phyloP scores from a whole-genome alignment of 37 sponge, comb jelly and placozoan species.

The Halisarca cf. caerulea region DNA sequence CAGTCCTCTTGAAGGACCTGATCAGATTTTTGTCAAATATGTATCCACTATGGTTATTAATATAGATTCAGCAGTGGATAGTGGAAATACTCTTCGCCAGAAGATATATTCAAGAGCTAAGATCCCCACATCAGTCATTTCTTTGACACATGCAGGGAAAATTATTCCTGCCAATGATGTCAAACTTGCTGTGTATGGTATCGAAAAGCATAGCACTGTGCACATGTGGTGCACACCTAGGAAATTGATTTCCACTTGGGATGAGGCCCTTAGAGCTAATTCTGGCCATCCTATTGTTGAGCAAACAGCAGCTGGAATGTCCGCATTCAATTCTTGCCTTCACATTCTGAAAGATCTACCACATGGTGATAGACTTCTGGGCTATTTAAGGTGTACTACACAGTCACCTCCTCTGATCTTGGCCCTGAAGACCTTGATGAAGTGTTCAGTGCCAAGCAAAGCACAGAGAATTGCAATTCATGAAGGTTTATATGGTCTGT shows the following conservation, averaged over 20 bases:
- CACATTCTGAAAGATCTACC: background rate
- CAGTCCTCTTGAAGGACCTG: conserved; percentile 5
- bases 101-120: conserved; percentile 16
- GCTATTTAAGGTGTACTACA: conserved; percentile 1
- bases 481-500: conserved; percentile 27
- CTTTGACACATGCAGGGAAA: background rate
- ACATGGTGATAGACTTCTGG: background rate
- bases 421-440: conserved; percentile 18
- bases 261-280: background rate
- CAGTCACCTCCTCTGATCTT: conserved; percentile 25
- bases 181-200: conserved; percentile 5
- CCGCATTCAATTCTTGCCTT: conserved; percentile 28
- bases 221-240: conserved; percentile 31
- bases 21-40: conserved; percentile 33
- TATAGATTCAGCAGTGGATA: conserved; percentile 7
- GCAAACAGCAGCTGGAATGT: conserved; percentile 25
- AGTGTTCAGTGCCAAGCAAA: background rate
- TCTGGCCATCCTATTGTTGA: conserved; percentile 13
- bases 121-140: conserved; percentile 22
- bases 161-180: conserved; percentile 3
- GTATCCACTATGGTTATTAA: conserved; percentile 5
- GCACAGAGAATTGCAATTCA: conserved; percentile 42
- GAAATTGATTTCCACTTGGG: background rate
- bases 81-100: conserved; percentile 28
- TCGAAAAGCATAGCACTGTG: conserved; percentile 25